Evolutionary conservation across 1,140 invertebrate genomes (phyloP).

Genomic region (Drosophila leontia): DNA sequence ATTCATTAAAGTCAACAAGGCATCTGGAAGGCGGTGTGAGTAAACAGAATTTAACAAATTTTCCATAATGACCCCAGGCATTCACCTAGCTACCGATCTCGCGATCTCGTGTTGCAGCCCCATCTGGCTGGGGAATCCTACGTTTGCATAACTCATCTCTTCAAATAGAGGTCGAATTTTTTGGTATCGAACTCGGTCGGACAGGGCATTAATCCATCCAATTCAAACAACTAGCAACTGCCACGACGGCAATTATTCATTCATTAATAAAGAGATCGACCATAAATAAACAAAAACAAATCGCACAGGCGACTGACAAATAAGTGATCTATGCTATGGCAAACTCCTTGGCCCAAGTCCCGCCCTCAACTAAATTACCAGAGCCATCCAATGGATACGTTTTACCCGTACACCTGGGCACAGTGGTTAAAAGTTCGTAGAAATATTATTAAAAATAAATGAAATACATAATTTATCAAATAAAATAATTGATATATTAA

Average conservation of each 20-base stretch:
- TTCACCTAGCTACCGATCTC: constrained; percentile 8
- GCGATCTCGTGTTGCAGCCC: constrained; percentile 27
- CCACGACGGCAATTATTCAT: constrained; percentile 71
- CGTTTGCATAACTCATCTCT: constrained; percentile 66
- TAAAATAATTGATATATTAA: neutral
- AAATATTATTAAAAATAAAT: neutral
- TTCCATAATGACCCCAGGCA: constrained; percentile 46
- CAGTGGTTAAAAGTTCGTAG: neutral
- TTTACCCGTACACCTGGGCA: neutral
- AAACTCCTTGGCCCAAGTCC: constrained; percentile 18
- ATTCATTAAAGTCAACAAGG: constrained; percentile 53
- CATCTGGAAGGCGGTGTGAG: constrained; percentile 35
- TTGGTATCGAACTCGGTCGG: neutral
- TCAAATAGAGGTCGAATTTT: constrained; percentile 6
- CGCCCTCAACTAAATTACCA: constrained; percentile 2
- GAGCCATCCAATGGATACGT: constrained; percentile 1
- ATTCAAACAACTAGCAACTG: constrained; percentile 39
- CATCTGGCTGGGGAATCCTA: constrained; percentile 29
- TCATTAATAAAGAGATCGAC: constrained; percentile 79
- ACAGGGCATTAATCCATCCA: constrained; percentile 68
- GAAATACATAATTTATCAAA: neutral
- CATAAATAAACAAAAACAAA: constrained; percentile 79
- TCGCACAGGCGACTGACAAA: constrained; percentile 62
- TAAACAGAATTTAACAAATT: constrained; percentile 52
- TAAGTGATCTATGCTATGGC: constrained; percentile 72